A percentile compares a stretch with the other conserved stretches of the same genome.
These are phyloP conservation scores for Aquatica leii DNA, from an alignment of 2,888 invertebrate genomes.

Conservation along the genomic window DNA sequence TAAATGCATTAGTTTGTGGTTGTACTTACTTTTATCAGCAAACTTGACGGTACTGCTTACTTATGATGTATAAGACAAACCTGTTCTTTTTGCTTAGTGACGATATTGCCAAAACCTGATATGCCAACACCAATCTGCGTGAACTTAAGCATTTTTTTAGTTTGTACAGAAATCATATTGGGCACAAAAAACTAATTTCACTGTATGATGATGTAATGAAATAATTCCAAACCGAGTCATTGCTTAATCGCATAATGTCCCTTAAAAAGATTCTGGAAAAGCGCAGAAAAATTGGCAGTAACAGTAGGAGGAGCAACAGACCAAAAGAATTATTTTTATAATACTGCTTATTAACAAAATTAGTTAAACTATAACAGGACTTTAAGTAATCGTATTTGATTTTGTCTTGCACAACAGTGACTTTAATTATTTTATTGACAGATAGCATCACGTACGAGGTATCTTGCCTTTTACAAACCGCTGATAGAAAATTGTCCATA, in stretches of 20 bases:
- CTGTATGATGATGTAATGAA: conserved; percentile 62
- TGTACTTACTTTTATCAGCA: conserved; percentile 65
- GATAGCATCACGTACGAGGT: conserved; percentile 46
- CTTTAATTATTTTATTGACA: conserved; percentile 47
- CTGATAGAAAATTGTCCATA: conserved; percentile 44
- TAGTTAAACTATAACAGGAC: conserved; percentile 57
- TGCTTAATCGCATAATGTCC: conserved; percentile 68
- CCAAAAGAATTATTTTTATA: conserved; percentile 56
- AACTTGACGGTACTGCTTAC: conserved; percentile 63
- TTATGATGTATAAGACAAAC: conserved; percentile 66
- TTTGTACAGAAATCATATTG: conserved; percentile 49
- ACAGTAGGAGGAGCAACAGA: conserved; percentile 59
- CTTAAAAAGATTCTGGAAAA: conserved; percentile 67
- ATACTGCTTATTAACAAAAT: conserved; percentile 51
- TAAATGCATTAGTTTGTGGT: conserved; percentile 63
- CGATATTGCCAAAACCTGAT: conserved; percentile 34
- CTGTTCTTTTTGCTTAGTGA: conserved; percentile 43
- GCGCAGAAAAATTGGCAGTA: conserved; percentile 69
- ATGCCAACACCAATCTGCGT: conserved; percentile 31
- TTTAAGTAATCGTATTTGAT: conserved; percentile 54
- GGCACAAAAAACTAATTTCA: conserved; percentile 45
- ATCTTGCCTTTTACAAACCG: conserved; percentile 44
- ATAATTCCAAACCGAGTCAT: conserved; percentile 66
- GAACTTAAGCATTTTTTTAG: conserved; percentile 47
- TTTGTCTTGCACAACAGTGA: conserved; percentile 52